These are phyloP conservation scores for Pangasianodon gigas DNA, from an alignment of 2,113 vertebrate genomes.

Conservation along the genomic window DNA sequence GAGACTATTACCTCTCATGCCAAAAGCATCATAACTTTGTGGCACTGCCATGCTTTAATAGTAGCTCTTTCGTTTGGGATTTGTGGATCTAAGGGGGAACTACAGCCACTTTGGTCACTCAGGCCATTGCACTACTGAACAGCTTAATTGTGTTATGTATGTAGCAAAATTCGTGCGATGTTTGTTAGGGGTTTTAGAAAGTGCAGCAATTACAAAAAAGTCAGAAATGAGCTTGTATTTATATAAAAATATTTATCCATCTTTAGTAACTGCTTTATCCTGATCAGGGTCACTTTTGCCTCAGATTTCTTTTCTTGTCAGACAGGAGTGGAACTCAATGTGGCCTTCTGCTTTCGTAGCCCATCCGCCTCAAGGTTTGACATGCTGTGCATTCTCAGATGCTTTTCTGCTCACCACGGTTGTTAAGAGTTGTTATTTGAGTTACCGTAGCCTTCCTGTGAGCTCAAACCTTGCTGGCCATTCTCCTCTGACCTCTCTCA, in stretches of 20 bases:
- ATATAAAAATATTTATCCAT: not conserved
- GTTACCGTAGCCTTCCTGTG: not conserved
- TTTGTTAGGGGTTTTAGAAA: not conserved
- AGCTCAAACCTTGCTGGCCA: not conserved
- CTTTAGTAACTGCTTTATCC: not conserved
- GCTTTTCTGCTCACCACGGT: not conserved
- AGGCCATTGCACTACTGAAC: not conserved
- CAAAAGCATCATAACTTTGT: constrained; percentile 23
- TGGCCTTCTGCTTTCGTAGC: not conserved
- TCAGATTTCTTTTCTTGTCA: not conserved
- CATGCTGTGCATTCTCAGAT: not conserved
- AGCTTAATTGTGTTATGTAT: not conserved
- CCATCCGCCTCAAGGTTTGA: not conserved
- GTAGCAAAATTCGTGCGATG: not conserved
- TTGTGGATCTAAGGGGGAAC: not conserved
- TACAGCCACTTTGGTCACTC: not conserved
- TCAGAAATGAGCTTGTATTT: not conserved
- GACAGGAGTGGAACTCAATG: not conserved
- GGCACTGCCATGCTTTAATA: not conserved
- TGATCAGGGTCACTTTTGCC: not conserved
- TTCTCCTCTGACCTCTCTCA: not conserved
- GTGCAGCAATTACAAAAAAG: not conserved
- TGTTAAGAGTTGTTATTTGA: not conserved
- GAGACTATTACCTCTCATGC: constrained; percentile 43
- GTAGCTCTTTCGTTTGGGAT: not conserved